Evolutionary conservation across 2,888 invertebrate genomes (phyloP).

Genomic region (Xanthia togata): DNA sequence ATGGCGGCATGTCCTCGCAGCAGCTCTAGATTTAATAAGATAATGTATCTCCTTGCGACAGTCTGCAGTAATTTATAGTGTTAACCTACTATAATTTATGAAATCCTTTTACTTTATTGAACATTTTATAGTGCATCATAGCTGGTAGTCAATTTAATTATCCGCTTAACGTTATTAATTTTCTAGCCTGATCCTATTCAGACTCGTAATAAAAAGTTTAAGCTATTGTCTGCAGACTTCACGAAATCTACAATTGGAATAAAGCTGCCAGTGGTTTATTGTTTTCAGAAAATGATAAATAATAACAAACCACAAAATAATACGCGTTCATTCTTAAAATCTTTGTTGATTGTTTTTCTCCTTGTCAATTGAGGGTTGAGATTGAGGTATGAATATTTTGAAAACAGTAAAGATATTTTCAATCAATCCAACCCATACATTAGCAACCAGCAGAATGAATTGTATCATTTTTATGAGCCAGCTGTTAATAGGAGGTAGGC

Average conservation of each 20-base stretch:
- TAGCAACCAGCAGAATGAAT: neutral
- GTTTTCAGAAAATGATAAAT: neutral
- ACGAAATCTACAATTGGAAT: neutral
- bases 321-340: neutral
- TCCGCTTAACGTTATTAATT: neutral
- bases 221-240: neutral
- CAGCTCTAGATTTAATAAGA: constrained; percentile 41
- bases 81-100: constrained; percentile 35
- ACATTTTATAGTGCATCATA: constrained; percentile 3
- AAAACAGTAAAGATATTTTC: neutral
- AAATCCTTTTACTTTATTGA: constrained; percentile 28
- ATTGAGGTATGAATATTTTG: neutral
- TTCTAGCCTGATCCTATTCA: neutral
- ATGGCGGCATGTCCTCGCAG: constrained; percentile 40
- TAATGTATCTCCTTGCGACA: constrained; percentile 23
- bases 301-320: neutral
- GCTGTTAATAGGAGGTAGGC: constrained; percentile 1
- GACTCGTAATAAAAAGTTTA: neutral
- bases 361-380: neutral
- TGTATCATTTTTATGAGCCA: neutral
- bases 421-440: neutral
- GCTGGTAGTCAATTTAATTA: neutral
- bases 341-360: neutral
- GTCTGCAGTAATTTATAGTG: constrained; percentile 35
- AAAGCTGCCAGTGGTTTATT: neutral